Conservation (phyloP, 1,140 invertebrate genomes). For the Rhagoletis pomonella region DNA sequence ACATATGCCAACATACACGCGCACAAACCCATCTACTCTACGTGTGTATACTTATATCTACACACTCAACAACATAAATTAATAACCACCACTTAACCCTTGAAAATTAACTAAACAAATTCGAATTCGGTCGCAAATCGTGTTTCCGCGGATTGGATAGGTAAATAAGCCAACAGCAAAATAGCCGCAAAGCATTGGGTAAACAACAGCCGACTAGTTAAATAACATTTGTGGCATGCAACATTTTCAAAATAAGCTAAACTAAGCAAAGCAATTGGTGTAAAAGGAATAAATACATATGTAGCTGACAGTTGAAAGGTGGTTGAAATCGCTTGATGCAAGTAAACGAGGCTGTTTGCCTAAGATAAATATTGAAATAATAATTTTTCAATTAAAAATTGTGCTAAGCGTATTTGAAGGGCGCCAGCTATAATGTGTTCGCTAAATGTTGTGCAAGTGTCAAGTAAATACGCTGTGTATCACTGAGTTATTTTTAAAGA, state of each 20-base stretch:
- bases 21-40: background rate
- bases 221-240: conserved; percentile 48
- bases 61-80: background rate
- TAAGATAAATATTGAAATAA: conserved; percentile 54
- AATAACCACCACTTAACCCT: conserved; percentile 47
- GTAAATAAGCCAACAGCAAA: conserved; percentile 37
- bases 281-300: conserved; percentile 44
- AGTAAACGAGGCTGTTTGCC: background rate
- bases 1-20: background rate
- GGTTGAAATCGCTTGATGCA: conserved; percentile 33
- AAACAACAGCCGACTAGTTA: conserved; percentile 11
- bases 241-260: background rate
- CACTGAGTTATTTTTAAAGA: background rate
- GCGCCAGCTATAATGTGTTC: conserved; percentile 4
- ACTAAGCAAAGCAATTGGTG: background rate
- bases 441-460: background rate
- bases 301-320: background rate
- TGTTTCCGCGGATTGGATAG: conserved; percentile 38
- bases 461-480: background rate
- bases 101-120: conserved; percentile 34
- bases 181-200: conserved; percentile 33
- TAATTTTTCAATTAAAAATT: conserved; percentile 55
- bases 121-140: conserved; percentile 12
- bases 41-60: background rate
- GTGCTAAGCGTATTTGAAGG: conserved; percentile 25